Conservation (phyloP, 2,113 vertebrate species). For the Sander vitreus region DNA sequence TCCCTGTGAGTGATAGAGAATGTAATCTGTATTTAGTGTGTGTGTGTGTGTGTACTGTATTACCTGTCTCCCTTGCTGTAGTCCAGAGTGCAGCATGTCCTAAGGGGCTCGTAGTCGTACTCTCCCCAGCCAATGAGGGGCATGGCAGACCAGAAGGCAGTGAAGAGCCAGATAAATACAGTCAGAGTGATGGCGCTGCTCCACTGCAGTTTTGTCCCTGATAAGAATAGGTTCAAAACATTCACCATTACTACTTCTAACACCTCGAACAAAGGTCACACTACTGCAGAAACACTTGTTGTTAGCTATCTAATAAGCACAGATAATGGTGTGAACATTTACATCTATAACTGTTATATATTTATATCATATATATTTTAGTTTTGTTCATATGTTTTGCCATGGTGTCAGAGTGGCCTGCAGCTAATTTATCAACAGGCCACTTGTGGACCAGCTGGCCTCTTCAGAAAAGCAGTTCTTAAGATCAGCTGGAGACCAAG, state of each 20-base stretch:
- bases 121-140: constrained; percentile 96
- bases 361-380: too few relatives aligned
- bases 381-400: too few relatives aligned
- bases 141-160: constrained; percentile 93
- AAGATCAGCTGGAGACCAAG: background rate
- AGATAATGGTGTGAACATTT: background rate
- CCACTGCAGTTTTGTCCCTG: constrained; percentile 93
- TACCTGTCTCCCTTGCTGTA: constrained; percentile 94
- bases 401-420: too few relatives aligned
- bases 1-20: background rate
- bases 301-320: background rate
- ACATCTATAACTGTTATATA: too few relatives aligned
- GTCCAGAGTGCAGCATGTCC: constrained; percentile 97
- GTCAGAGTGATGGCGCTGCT: constrained; percentile 85
- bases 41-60: background rate
- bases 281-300: background rate
- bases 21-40: too few relatives aligned
- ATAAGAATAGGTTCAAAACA: constrained; percentile 8
- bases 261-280: background rate
- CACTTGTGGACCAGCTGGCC: too few relatives aligned
- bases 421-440: too few relatives aligned
- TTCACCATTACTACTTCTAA: background rate
- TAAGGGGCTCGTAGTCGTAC: constrained; percentile 94
- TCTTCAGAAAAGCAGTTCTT: background rate
- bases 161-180: constrained; percentile 90